A percentile compares a stretch with the other conserved stretches of the same genome.
Conservation (phyloP, 2,797 vertebrate species). For the Threskiornis aethiopicus region DNA sequence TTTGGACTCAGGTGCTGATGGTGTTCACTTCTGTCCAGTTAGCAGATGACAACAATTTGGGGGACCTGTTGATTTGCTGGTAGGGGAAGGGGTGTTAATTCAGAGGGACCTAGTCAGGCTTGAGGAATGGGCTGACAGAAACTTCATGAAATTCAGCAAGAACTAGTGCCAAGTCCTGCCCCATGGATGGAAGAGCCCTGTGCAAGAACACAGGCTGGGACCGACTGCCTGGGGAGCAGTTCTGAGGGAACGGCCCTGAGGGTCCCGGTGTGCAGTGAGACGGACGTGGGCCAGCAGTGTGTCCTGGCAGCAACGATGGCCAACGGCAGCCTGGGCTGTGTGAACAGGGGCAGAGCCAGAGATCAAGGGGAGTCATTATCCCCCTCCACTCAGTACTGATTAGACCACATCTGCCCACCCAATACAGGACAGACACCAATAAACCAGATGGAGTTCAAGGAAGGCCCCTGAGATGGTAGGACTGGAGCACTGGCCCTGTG, state of each 20-base stretch:
- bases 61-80: background rate
- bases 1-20: background rate
- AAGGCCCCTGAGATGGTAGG: background rate
- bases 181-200: background rate
- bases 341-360: background rate
- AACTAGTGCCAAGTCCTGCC: background rate
- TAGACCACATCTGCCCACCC: background rate
- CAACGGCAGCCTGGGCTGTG: background rate
- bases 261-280: background rate
- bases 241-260: background rate
- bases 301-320: background rate
- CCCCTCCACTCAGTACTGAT: background rate
- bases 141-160: background rate
- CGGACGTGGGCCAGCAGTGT: background rate
- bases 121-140: background rate
- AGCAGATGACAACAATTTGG: background rate
- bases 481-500: background rate
- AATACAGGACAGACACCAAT: background rate
- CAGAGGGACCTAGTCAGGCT: background rate
- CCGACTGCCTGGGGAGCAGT: background rate
- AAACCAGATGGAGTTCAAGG: background rate
- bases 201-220: background rate
- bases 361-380: rapidly evolving
- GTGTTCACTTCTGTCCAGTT: background rate
- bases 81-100: background rate